Percentiles rank a stretch among this genome's conserved stretches.
phyloP scores from a whole-genome alignment of 2,797 vertebrate genomes.

The Diplodus sargus region DNA sequence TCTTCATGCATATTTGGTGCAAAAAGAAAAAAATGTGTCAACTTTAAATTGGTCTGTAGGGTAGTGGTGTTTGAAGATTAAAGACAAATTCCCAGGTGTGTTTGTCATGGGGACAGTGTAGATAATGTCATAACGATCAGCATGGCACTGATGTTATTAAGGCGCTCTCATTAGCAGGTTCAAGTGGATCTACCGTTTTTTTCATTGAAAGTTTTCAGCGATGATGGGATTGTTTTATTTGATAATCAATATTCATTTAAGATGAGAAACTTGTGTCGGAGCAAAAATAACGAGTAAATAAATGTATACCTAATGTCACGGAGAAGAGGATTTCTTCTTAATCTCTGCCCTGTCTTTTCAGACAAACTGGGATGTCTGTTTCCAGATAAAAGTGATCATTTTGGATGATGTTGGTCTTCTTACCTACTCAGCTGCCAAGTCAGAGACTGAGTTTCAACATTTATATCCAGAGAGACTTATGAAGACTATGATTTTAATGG shows the following conservation, averaged over 20 bases:
- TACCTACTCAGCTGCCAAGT: neutral
- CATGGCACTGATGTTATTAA: neutral
- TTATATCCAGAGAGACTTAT: too few species aligned
- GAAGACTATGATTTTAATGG: too few species aligned
- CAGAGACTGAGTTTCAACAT: too few species aligned
- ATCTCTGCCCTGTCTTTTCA: neutral
- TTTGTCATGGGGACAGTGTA: neutral
- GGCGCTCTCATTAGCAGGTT: too few species aligned
- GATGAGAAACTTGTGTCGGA: too few species aligned
- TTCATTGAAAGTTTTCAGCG: too few species aligned
- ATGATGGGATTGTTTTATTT: too few species aligned
- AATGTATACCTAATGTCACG: too few species aligned
- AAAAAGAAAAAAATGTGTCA: slow-evolving; percentile 1
- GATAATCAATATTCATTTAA: too few species aligned
- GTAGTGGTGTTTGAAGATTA: slow-evolving; percentile 1
- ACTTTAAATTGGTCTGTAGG: neutral
- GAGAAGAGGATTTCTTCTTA: neutral
- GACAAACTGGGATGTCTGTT: neutral
- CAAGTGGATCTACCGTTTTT: too few species aligned
- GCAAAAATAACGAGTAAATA: too few species aligned
- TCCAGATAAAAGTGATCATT: neutral
- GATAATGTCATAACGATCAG: neutral
- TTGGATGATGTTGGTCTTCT: neutral
- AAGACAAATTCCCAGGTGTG: neutral
- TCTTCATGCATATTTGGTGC: slow-evolving; percentile 24